Conservation (phyloP, 2,797 vertebrate species). For the Calcarius lapponicus region DNA sequence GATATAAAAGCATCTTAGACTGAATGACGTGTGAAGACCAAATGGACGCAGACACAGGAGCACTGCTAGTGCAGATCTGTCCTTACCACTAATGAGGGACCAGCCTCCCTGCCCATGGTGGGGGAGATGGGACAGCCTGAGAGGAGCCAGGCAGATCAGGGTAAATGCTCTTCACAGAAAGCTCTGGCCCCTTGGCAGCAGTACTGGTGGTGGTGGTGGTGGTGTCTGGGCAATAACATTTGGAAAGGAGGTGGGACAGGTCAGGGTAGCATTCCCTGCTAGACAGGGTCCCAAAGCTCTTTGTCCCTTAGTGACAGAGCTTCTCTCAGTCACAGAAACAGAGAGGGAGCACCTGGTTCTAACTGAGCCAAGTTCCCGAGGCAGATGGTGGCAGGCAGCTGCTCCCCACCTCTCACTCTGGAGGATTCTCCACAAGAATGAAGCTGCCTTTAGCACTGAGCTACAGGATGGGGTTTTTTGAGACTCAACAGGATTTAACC, state of each 20-base stretch:
- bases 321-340: not conserved
- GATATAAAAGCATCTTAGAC: not conserved
- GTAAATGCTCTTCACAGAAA: not conserved
- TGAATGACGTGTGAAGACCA: not conserved
- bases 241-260: rapidly evolving
- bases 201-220: rapidly evolving
- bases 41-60: not conserved
- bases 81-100: rapidly evolving
- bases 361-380: not conserved
- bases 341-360: rapidly evolving
- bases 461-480: not conserved
- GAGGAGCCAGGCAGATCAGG: too few relatives aligned
- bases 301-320: not conserved
- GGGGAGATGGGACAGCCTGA: too few relatives aligned
- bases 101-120: rapidly evolving
- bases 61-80: not conserved
- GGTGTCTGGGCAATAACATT: rapidly evolving
- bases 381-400: rapidly evolving
- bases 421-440: not conserved
- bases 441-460: rapidly evolving
- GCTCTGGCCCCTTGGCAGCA: not conserved
- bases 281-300: rapidly evolving
- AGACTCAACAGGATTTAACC: not conserved
- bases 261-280: rapidly evolving
- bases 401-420: rapidly evolving